phyloP scores from a whole-genome alignment of 2,113 vertebrate genomes.

The Rattus norvegicus region DNA sequence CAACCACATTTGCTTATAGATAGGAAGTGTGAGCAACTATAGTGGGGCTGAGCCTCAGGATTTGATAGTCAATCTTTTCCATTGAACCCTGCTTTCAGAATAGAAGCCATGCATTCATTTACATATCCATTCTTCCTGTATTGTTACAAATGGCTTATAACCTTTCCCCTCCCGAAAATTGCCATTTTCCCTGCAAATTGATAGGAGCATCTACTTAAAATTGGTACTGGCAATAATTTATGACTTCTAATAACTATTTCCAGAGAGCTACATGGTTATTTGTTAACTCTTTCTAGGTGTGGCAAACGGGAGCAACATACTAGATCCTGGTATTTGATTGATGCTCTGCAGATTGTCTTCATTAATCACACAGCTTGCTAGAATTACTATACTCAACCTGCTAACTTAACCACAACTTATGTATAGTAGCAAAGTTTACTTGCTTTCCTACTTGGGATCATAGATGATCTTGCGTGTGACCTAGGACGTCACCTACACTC shows the following conservation, averaged over 20 bases:
- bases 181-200: neutral
- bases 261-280: neutral
- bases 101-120: neutral
- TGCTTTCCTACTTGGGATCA: neutral
- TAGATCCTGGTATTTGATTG: neutral
- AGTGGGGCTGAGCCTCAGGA: neutral
- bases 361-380: neutral
- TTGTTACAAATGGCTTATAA: constrained; percentile 17
- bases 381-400: neutral
- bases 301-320: neutral
- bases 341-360: neutral
- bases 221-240: neutral
- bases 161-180: neutral
- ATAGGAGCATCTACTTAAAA: neutral
- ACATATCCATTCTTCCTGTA: neutral
- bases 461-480: neutral
- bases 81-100: neutral
- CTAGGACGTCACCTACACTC: neutral
- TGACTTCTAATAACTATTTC: constrained; percentile 38
- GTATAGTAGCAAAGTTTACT: neutral
- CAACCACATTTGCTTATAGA: neutral
- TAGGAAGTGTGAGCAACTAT: neutral
- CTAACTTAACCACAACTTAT: neutral
- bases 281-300: neutral
- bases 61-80: neutral